Evolutionary conservation across 2,888 invertebrate genomes (phyloP).

Genomic region (Blastobasis adustella): DNA sequence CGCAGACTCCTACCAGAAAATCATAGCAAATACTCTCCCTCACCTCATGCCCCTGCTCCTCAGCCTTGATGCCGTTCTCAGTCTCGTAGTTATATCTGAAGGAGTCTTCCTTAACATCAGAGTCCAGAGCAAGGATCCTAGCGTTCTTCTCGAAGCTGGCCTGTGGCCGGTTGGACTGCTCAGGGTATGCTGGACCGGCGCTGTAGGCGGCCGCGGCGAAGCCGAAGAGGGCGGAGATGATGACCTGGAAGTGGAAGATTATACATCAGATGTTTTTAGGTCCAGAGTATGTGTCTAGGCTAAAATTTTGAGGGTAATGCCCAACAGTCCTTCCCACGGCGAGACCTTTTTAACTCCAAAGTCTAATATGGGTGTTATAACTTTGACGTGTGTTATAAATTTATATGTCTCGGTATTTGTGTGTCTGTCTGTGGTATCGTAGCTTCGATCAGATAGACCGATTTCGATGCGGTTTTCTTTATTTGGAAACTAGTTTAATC

Average conservation of each 20-base stretch:
- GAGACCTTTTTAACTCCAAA: neutral
- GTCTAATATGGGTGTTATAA: no score
- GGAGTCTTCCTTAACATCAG: conserved; percentile 61
- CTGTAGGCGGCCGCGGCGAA: conserved; percentile 51
- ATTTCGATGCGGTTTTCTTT: no score
- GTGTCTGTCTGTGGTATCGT: no score
- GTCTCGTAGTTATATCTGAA: conserved; percentile 67
- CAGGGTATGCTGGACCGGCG: conserved; percentile 39
- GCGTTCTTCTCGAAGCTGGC: conserved; percentile 53
- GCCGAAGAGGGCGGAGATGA: conserved; percentile 55
- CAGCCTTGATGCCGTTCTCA: conserved; percentile 65
- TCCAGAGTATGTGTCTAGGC: neutral
- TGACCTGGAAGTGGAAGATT: conserved; percentile 32
- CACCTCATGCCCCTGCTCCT: conserved; percentile 65
- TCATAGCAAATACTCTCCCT: conserved; percentile 13
- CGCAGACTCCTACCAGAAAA: no score
- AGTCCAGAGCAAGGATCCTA: conserved; percentile 52
- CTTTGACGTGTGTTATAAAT: no score
- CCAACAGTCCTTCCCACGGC: neutral
- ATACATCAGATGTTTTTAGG: conserved; percentile 3
- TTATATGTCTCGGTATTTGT: no score
- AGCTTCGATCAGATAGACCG: no score
- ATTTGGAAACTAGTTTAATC: no score
- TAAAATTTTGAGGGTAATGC: neutral
- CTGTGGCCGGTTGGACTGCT: conserved; percentile 59